Evolutionary conservation across 2,888 invertebrate species (phyloP), one percentile per base, ranked within the genome.

Genomic region (Campoplex nolae): DNA sequence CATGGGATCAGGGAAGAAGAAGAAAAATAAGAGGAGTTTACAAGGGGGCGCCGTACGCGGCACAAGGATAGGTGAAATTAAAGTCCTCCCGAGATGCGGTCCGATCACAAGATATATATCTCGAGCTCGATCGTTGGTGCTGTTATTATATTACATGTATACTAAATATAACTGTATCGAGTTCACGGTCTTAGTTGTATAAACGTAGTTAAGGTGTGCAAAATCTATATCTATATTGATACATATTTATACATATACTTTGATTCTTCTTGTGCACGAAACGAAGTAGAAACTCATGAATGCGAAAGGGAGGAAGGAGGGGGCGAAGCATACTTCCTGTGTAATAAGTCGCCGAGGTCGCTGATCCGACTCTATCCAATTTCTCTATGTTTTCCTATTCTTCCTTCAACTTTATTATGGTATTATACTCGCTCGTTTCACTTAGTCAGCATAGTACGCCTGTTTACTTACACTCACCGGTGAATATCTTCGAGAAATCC

Each of bases 311-410:
- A 56, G 67, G 35, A 51, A 51, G 76, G 67, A 54, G 48, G 42
- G 42, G 67, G 62, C 18, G 80, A 48, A 65, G 48, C 28, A 67
- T 76, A 80, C 80, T 86, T 86, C 86, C 86, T 83, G 86, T 83
- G 86, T 80, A 86, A 87, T 81, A 84, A 84, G 80, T 81, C 81
- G 62, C 81, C 28, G 86, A 76, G 86, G 77, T 84, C 77, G 86
- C 83, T 77, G 73, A 84, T 81, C 86, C 73, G 58, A 80, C 75
- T 73, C 75, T 76, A 75, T 32, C 16, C 68, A n/a, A 75, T 82
- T 77, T 77, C 80, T 77, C 58, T 58, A 68, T 77, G 77, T 65
- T 78, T 79, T 83, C 79, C 74, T 48, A 74, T 85, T 82, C 78
- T 68, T 74, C 74, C n/a, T 48, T 23, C 58, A 62, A 84, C 84